Evolutionary conservation across 23 tunicate genomes (phyloP), one percentile per base, ranked within the genome.

Genomic region (Halocynthia roretzi): DNA sequence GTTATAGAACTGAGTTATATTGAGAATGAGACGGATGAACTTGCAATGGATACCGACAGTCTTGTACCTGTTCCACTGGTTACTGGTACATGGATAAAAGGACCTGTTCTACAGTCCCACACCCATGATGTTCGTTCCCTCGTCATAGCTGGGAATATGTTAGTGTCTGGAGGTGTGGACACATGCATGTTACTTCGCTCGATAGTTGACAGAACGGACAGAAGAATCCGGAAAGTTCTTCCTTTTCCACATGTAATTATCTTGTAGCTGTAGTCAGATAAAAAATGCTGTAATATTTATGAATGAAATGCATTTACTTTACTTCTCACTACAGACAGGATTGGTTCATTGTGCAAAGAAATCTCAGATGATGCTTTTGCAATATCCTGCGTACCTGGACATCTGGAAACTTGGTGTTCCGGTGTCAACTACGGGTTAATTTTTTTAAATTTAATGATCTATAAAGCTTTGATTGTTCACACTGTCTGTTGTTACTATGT

Each of bases 111-210:
- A 50, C 87, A 81, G 51, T 63, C 64, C 57, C 97, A 90, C 56
- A 83, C 90, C 44, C 97, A 90, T 61, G 97, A 90, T 82, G 82
- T 90, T 52, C 76, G 97, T 10, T 81, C 97, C 11, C 31, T 90
- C 10, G 85, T 77, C 6, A 20, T 77, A 53, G 52, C 61, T 5
- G 75, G 77, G 0, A 61, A 80, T 50, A 53, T 49, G 18, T 49
- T 90, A 7, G 81, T 81, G n/a, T 90, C 97, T 11, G 97, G 90
- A 31, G 97, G 87, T 58, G 94, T 87, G 17, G 94, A 87, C 67
- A 82, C 87, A 6, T 77, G 66, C 52, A 70, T 87, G 7, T 49
- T 87, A 82, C 15, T 62, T 14, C 70, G 60, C 6, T 62, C 72
- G 19, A 22, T 72, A 21, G 14, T 7, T n/a, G 9, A 11, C 19